A percentile compares a stretch with the other conserved stretches of the same genome.
phyloP scores from a whole-genome alignment of 2,888 invertebrate genomes.

The Nasonia oneida region DNA sequence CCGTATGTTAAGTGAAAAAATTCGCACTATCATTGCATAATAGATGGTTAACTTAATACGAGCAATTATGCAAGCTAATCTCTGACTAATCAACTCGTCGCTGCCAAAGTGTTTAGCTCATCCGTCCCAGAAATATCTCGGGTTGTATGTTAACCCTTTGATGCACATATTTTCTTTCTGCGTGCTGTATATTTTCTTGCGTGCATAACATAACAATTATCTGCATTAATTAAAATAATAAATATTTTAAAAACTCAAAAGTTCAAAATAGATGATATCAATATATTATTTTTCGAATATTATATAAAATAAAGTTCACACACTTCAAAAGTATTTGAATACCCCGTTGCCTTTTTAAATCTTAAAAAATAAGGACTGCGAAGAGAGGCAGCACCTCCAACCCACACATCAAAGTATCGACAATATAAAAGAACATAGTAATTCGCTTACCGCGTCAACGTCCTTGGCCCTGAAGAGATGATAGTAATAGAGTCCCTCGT shows the following conservation, averaged over 20 bases:
- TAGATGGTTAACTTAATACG: constrained; percentile 29
- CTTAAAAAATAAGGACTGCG: not conserved
- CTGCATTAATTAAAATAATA: not conserved
- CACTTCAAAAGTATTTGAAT: no score
- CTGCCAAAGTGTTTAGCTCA: constrained; percentile 62
- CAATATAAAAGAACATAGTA: not conserved
- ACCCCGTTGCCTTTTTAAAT: not conserved
- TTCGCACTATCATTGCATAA: constrained; percentile 22
- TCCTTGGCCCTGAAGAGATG: constrained; percentile 86
- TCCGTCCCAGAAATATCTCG: constrained; percentile 62
- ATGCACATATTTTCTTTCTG: not conserved
- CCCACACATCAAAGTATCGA: not conserved
- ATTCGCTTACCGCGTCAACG: constrained; percentile 84
- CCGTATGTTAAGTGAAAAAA: not conserved
- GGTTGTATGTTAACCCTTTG: constrained; percentile 28
- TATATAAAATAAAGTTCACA: no score
- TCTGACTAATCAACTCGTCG: constrained; percentile 50
- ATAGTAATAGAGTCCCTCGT: constrained; percentile 87
- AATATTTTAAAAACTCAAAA: not conserved
- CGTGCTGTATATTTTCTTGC: not conserved
- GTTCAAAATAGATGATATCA: no score
- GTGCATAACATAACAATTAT: not conserved
- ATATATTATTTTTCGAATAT: no score
- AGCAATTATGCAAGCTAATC: constrained; percentile 49
- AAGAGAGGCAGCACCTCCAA: not conserved